Evolutionary conservation across 2,113 vertebrate species (phyloP).

Genomic region (Cebidichthys violaceus): DNA sequence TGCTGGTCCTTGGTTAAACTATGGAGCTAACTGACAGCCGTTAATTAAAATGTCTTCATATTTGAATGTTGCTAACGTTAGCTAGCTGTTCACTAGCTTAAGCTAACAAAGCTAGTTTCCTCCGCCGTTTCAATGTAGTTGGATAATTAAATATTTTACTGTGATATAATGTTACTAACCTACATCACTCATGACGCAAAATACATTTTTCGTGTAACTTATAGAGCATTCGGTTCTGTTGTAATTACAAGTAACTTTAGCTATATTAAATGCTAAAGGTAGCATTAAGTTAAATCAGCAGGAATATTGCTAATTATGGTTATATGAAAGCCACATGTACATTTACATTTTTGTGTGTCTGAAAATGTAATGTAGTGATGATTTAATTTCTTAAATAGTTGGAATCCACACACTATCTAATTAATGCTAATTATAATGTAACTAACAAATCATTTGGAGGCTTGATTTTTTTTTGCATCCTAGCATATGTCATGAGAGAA

Average conservation of each 20-base stretch:
- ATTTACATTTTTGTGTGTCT: not conserved
- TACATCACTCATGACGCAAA: not conserved
- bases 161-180: not conserved
- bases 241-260: not conserved
- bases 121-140: not conserved
- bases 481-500: not conserved
- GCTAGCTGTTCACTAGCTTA: slow-evolving; percentile 15
- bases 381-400: not conserved
- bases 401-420: not conserved
- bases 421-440: not conserved
- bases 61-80: not conserved
- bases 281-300: not conserved
- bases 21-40: not conserved
- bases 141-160: not conserved
- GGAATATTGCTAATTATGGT: not conserved
- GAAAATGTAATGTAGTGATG: not conserved
- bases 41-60: not conserved
- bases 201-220: not conserved
- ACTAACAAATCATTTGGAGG: not conserved
- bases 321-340: not conserved
- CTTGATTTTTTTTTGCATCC: not conserved
- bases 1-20: not conserved
- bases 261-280: not conserved
- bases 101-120: slow-evolving; percentile 11
- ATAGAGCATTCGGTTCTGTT: not conserved